These are phyloP conservation scores for Drosophila nigrodunni DNA, from an alignment of 1,140 invertebrate species.

Conservation along the genomic window DNA sequence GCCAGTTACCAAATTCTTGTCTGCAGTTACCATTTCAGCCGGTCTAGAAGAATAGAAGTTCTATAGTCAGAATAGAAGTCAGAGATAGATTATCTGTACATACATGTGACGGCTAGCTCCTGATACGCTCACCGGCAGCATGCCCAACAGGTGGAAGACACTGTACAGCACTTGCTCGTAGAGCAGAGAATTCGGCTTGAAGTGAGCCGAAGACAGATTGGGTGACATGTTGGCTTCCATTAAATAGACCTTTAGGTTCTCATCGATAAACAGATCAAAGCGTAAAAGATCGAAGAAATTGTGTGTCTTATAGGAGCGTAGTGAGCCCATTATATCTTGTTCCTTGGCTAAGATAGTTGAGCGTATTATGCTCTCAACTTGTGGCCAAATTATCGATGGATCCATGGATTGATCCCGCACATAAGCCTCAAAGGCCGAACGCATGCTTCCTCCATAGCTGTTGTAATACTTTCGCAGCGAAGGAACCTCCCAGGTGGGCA, in stretches of 20 bases:
- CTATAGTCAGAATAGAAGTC: too few relatives aligned
- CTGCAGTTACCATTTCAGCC: slow-evolving; percentile 89
- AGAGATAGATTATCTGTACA: slow-evolving; percentile 9
- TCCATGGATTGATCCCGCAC: slow-evolving; percentile 89
- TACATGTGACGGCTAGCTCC: slow-evolving; percentile 41
- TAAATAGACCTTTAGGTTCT: slow-evolving; percentile 93
- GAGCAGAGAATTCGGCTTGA: slow-evolving; percentile 92
- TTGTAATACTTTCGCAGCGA: slow-evolving; percentile 92
- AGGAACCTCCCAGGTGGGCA: slow-evolving; percentile 97
- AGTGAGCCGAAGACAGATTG: slow-evolving; percentile 97
- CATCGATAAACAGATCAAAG: slow-evolving; percentile 96
- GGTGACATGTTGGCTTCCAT: slow-evolving; percentile 99
- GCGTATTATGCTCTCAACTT: slow-evolving; percentile 92
- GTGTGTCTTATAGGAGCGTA: slow-evolving; percentile 86
- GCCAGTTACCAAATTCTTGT: slow-evolving; percentile 92
- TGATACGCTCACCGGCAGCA: slow-evolving; percentile 82
- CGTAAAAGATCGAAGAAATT: slow-evolving; percentile 98
- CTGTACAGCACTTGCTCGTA: slow-evolving; percentile 98
- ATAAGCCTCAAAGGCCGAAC: slow-evolving; percentile 94
- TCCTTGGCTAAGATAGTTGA: slow-evolving; percentile 92
- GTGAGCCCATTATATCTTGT: slow-evolving; percentile 87
- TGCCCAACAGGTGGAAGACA: slow-evolving; percentile 92
- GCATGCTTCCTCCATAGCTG: slow-evolving; percentile 93
- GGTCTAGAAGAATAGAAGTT: slow-evolving; percentile 54
- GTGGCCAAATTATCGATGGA: slow-evolving; percentile 91